phyloP scores from a whole-genome alignment of 2,113 vertebrate species.

The Toxotes jaculatrix region DNA sequence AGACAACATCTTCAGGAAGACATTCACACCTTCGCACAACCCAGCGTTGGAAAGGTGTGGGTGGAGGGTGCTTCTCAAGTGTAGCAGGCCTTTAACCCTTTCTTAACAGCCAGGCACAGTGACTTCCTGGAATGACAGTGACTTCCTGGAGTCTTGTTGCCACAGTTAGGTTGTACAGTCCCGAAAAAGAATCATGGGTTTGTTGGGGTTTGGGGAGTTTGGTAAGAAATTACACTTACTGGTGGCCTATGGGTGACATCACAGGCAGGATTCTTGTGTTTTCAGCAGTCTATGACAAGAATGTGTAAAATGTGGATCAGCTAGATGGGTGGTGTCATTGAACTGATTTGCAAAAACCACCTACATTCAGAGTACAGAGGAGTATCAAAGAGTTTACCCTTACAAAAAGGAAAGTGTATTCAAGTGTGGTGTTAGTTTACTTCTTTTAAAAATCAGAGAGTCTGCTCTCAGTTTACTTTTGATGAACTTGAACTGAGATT shows the following conservation, averaged over 20 bases:
- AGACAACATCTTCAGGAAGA: too few relatives aligned
- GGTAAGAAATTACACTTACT: not conserved
- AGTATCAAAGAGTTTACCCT: not conserved
- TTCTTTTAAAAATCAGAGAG: too few relatives aligned
- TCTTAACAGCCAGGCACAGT: not conserved
- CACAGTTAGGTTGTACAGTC: not conserved
- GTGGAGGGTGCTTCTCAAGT: not conserved
- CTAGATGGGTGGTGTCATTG: not conserved
- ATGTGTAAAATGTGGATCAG: constrained; percentile 72
- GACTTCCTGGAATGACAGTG: not conserved
- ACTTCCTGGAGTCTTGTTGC: not conserved
- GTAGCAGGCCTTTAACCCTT: not conserved
- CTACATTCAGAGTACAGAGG: not conserved
- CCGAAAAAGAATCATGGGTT: not conserved
- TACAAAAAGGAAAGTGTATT: too few relatives aligned
- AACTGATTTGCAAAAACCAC: not conserved
- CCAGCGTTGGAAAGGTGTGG: not conserved
- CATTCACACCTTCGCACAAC: not conserved
- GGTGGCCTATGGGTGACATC: not conserved
- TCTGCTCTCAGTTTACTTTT: too few relatives aligned
- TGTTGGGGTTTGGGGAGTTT: not conserved
- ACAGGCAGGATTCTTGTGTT: not conserved
- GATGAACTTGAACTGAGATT: too few relatives aligned
- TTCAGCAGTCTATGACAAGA: constrained; percentile 21
- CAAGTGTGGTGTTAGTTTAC: too few relatives aligned